A percentile compares a stretch with the other conserved stretches of the same genome.
These are phyloP conservation scores for Triplophysa yarkandensis DNA, from an alignment of 2,797 vertebrate genomes.

Conservation along the genomic window DNA sequence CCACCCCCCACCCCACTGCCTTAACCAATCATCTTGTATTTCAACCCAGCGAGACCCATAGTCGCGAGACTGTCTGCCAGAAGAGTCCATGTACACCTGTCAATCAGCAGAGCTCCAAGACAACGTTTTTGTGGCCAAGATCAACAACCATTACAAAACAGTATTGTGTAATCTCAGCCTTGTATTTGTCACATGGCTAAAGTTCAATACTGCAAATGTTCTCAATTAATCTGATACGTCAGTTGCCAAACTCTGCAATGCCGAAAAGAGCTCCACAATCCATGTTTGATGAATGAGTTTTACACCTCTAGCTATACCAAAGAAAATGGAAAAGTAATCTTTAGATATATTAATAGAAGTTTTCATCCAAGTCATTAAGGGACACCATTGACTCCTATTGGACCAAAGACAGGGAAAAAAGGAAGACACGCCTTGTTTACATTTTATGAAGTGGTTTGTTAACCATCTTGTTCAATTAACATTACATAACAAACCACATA, in stretches of 20 bases:
- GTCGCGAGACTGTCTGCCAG: conserved; percentile 16
- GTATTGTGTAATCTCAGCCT: conserved; percentile 29
- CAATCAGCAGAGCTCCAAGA: conserved; percentile 41
- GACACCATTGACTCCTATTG: no score
- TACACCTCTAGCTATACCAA: background rate
- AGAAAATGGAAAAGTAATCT: background rate
- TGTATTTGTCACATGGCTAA: conserved; percentile 13
- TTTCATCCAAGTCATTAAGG: no score
- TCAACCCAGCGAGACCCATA: conserved; percentile 37
- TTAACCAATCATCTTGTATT: conserved; percentile 50
- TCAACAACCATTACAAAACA: conserved; percentile 31
- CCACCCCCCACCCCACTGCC: conserved; percentile 9
- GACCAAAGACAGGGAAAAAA: no score
- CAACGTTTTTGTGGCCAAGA: conserved; percentile 26
- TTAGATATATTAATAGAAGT: no score
- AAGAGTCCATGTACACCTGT: conserved; percentile 38
- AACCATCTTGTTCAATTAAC: no score
- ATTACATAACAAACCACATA: no score
- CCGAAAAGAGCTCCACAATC: conserved; percentile 1
- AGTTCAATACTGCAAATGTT: conserved; percentile 24
- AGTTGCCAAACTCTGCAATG: background rate
- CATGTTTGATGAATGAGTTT: background rate
- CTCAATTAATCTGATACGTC: conserved; percentile 31
- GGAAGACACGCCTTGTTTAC: no score
- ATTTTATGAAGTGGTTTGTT: no score